These are phyloP conservation scores for Himalopsyche japonica DNA, from an alignment of 2,888 invertebrate species.

Conservation along the genomic window DNA sequence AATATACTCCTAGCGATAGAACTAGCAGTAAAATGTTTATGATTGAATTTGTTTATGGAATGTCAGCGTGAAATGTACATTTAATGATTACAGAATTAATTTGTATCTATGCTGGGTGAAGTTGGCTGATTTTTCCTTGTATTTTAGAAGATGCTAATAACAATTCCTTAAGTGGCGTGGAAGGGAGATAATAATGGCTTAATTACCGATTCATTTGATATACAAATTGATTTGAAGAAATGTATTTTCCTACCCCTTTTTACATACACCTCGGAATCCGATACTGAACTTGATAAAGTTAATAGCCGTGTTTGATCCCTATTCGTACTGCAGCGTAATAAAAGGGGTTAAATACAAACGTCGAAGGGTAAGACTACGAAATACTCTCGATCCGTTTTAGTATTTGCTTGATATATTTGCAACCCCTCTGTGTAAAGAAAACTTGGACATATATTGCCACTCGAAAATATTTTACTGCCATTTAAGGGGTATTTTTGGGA, in stretches of 20 bases:
- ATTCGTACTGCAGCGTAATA: not conserved
- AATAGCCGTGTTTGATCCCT: not conserved
- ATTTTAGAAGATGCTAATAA: too few relatives aligned
- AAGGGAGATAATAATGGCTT: too few relatives aligned
- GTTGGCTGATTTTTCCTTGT: too few relatives aligned
- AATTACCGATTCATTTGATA: too few relatives aligned
- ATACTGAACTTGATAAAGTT: not conserved
- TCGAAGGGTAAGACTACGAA: slow-evolving; percentile 9
- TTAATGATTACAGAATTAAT: too few relatives aligned
- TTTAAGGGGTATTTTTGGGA: not conserved
- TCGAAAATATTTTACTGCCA: not conserved
- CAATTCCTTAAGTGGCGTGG: too few relatives aligned
- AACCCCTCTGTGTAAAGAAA: slow-evolving; percentile 5
- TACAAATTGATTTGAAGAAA: too few relatives aligned
- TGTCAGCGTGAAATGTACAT: too few relatives aligned
- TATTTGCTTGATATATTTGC: slow-evolving; percentile 11
- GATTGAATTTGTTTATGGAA: too few relatives aligned
- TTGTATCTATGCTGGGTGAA: too few relatives aligned
- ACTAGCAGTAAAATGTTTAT: too few relatives aligned
- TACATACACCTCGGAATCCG: not conserved
- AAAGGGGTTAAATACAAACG: not conserved
- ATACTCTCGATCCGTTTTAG: slow-evolving; percentile 22
- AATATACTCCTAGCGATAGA: too few relatives aligned
- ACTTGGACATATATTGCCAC: slow-evolving; percentile 2
- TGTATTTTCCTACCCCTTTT: not conserved